phyloP scores from a whole-genome alignment of 2,888 invertebrate genomes.

The Clusia tigrina region DNA sequence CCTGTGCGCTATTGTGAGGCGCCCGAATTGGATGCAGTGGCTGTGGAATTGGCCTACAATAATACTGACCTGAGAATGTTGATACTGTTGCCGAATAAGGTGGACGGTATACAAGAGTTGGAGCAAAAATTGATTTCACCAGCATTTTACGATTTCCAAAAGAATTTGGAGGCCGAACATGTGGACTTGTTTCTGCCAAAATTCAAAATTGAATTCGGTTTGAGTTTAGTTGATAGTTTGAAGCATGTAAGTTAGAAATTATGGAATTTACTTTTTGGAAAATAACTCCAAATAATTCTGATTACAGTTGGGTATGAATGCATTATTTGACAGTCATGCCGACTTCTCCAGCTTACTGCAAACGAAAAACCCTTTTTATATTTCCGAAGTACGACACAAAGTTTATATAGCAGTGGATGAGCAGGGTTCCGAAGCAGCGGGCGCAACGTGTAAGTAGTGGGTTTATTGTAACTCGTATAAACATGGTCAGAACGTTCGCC shows the following conservation, averaged over 20 bases:
- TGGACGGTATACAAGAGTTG: slow-evolving; percentile 71
- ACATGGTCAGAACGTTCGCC: too few species aligned
- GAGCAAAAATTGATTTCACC: slow-evolving; percentile 70
- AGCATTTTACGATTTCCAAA: slow-evolving; percentile 67
- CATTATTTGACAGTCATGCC: slow-evolving; percentile 70
- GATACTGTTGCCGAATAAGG: slow-evolving; percentile 75
- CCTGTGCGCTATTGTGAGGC: slow-evolving; percentile 66
- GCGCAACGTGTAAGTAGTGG: slow-evolving; percentile 74
- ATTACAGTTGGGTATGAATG: slow-evolving; percentile 73
- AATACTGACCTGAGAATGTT: slow-evolving; percentile 77
- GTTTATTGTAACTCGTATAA: too few species aligned
- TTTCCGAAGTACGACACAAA: slow-evolving; percentile 82
- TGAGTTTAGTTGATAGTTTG: slow-evolving; percentile 71
- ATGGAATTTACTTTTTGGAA: too few species aligned
- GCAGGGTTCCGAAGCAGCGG: slow-evolving; percentile 88
- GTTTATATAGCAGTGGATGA: slow-evolving; percentile 88
- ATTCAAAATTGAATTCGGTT: slow-evolving; percentile 80
- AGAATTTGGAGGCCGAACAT: slow-evolving; percentile 66
- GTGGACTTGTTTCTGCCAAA: slow-evolving; percentile 74
- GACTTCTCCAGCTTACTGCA: slow-evolving; percentile 73
- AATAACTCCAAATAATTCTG: too few species aligned
- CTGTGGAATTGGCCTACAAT: slow-evolving; percentile 77
- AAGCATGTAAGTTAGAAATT: slow-evolving; percentile 66
- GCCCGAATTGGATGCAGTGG: slow-evolving; percentile 66
- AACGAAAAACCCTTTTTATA: slow-evolving; percentile 65